phyloP scores from a whole-genome alignment of 2,888 invertebrate genomes.

The Pseudococcus viburni region DNA sequence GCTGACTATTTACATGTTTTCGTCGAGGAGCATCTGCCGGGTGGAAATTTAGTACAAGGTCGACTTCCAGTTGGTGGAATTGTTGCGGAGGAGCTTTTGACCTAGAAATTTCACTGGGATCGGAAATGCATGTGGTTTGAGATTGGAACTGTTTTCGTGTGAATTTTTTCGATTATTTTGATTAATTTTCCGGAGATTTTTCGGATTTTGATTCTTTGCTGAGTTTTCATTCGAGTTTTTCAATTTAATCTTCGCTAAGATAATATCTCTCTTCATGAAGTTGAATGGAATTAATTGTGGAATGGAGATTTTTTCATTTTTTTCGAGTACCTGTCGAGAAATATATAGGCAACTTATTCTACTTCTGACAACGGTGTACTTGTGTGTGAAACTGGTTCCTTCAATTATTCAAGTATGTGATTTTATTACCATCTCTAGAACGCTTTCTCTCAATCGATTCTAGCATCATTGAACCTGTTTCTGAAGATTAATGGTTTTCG shows the following conservation, averaged over 20 bases:
- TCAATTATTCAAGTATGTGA: not conserved
- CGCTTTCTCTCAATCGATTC: not conserved
- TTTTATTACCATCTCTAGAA: not conserved
- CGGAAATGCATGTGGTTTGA: not conserved
- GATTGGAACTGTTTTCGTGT: not conserved
- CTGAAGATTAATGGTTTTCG: not conserved
- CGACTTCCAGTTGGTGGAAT: not conserved
- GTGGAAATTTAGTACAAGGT: constrained; percentile 4
- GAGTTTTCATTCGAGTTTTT: no score
- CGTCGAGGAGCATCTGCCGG: not conserved
- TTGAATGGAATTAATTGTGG: not conserved
- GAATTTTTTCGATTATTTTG: not conserved
- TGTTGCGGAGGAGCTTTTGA: not conserved
- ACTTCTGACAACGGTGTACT: not conserved
- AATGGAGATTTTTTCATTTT: not conserved
- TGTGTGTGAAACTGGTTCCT: not conserved
- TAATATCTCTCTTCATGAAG: no score
- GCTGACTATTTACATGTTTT: not conserved
- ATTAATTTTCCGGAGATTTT: not conserved
- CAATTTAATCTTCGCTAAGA: no score
- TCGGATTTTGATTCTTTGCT: no score
- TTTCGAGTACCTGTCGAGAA: not conserved
- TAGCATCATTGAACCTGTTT: not conserved
- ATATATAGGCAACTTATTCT: constrained; percentile 4
- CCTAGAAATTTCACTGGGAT: not conserved